Percentiles rank a stretch among this genome's conserved stretches.
These are phyloP conservation scores for Isichthys henryi DNA, from an alignment of 2,113 vertebrate species.

Conservation along the genomic window DNA sequence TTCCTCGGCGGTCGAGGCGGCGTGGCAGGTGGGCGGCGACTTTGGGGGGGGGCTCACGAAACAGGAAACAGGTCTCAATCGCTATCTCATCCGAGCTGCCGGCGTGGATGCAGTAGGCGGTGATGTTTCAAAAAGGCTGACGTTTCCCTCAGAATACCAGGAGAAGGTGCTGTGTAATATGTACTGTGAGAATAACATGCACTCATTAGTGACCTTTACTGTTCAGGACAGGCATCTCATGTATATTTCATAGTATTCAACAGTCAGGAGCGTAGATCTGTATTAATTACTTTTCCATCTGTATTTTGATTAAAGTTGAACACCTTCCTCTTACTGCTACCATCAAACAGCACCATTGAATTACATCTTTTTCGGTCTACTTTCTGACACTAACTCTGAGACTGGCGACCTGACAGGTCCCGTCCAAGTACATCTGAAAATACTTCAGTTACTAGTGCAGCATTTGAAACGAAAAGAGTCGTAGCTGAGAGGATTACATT, in stretches of 20 bases:
- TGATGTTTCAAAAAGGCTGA: not conserved
- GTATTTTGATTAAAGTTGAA: not conserved
- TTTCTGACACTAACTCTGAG: not conserved
- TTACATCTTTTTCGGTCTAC: not conserved
- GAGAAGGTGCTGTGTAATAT: not conserved
- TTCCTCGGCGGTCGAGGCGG: not conserved
- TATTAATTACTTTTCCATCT: not conserved
- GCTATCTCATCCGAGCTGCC: not conserved
- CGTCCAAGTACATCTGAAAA: not conserved
- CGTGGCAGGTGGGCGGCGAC: not conserved
- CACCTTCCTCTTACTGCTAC: not conserved
- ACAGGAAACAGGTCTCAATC: not conserved
- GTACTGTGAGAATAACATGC: not conserved
- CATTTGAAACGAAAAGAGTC: not conserved
- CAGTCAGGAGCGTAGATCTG: not conserved
- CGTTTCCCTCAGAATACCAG: not conserved
- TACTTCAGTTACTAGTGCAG: not conserved
- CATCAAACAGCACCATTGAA: not conserved
- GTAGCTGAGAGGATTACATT: not conserved
- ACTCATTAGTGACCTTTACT: conserved; percentile 4
- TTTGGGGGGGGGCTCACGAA: not conserved
- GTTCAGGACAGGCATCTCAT: not conserved
- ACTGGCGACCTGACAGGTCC: not conserved
- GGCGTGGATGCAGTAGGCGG: conserved; percentile 21
- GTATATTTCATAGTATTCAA: not conserved